Conservation (phyloP, 2,797 vertebrate species). For the Rachycentron canadum region DNA sequence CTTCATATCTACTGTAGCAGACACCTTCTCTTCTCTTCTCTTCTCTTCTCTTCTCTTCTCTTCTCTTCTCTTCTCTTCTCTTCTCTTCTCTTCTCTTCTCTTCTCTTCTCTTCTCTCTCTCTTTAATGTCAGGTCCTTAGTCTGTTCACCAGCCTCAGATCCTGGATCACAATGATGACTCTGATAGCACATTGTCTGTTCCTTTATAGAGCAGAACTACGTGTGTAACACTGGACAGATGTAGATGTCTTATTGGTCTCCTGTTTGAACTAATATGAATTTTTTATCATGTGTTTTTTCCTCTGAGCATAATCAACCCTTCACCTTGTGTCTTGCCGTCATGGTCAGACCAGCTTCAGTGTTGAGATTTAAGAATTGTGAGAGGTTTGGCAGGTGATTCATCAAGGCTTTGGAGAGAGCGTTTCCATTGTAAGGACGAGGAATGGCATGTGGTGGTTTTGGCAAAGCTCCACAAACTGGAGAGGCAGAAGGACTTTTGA, state of each 20-base stretch:
- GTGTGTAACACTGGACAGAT: background rate
- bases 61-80: conserved; percentile 3
- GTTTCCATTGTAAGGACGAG: conserved; percentile 75
- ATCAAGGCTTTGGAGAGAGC: conserved; percentile 64
- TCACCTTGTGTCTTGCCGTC: conserved; percentile 26
- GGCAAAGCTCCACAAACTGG: conserved; percentile 75
- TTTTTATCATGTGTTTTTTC: conserved; percentile 19
- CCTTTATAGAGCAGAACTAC: conserved; percentile 10
- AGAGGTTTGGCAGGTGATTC: conserved; percentile 69
- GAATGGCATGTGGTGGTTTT: conserved; percentile 80
- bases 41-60: conserved; percentile 11
- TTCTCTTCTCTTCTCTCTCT: conserved; percentile 24
- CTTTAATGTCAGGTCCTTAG: conserved; percentile 37
- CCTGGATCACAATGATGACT: conserved; percentile 28
- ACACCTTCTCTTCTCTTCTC: conserved; percentile 25
- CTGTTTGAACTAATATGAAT: conserved; percentile 12
- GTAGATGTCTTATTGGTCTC: background rate
- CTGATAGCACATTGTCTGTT: conserved; percentile 7
- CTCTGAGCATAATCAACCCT: conserved; percentile 20
- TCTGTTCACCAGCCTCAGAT: conserved; percentile 32
- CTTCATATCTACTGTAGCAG: conserved; percentile 45
- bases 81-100: conserved; percentile 1
- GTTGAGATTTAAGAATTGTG: conserved; percentile 48
- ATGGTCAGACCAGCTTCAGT: conserved; percentile 43
- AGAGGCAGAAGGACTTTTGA: conserved; percentile 84